Evolutionary conservation across 2,113 vertebrate genomes (phyloP).

Genomic region (Plectropomus leopardus): DNA sequence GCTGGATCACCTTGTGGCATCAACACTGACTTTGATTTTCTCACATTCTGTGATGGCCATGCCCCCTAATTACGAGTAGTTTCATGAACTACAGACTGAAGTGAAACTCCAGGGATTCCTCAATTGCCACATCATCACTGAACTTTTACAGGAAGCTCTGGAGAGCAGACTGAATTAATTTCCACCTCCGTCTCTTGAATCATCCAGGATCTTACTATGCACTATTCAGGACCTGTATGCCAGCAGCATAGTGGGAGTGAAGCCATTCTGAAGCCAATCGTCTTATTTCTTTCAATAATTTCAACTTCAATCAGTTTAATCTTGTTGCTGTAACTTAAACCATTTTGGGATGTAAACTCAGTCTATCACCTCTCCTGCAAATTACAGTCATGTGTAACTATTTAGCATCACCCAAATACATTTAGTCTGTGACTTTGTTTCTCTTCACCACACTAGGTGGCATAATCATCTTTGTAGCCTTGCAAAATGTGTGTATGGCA

Average conservation of each 20-base stretch:
- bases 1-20: not conserved
- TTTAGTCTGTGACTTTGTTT: not conserved
- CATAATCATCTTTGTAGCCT: not conserved
- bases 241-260: slow-evolving; percentile 7
- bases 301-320: not conserved
- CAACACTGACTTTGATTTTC: slow-evolving; percentile 2
- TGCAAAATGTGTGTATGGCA: not conserved
- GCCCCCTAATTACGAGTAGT: not conserved
- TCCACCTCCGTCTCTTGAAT: slow-evolving; percentile 16
- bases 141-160: slow-evolving; percentile 31
- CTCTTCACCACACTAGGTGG: not conserved
- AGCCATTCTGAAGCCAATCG: not conserved
- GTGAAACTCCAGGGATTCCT: slow-evolving; percentile 29
- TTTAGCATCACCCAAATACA: not conserved
- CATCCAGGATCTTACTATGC: slow-evolving; percentile 9
- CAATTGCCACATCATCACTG: slow-evolving; percentile 19
- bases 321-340: not conserved
- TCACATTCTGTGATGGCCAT: not conserved
- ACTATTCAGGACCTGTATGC: slow-evolving; percentile 21
- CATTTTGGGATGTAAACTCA: not conserved
- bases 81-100: not conserved
- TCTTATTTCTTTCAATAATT: not conserved
- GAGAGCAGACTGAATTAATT: slow-evolving; percentile 32
- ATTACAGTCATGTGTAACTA: not conserved
- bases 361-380: not conserved